These are phyloP conservation scores for Ammodytes dubius DNA, from an alignment of 2,113 vertebrate species.

Conservation along the genomic window DNA sequence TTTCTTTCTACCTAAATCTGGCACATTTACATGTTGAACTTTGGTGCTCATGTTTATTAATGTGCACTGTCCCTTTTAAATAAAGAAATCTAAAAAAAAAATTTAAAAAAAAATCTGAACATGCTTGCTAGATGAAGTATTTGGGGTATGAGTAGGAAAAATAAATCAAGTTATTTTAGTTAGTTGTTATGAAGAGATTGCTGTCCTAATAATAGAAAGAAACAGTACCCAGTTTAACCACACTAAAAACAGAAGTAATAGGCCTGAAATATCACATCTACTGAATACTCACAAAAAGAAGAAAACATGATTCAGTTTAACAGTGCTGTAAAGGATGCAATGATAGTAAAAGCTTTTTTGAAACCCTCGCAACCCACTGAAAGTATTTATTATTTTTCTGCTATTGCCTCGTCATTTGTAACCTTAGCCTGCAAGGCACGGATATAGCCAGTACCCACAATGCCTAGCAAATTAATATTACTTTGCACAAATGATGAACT, in stretches of 20 bases:
- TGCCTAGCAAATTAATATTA: slow-evolving; percentile 1
- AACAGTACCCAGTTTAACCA: neutral
- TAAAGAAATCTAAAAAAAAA: too few relatives aligned
- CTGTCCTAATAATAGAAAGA: slow-evolving; percentile 21
- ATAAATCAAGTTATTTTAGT: slow-evolving; percentile 21
- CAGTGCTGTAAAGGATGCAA: neutral
- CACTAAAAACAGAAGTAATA: slow-evolving; percentile 5
- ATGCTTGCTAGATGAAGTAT: slow-evolving; percentile 15
- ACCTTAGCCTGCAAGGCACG: neutral
- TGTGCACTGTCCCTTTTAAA: too few relatives aligned
- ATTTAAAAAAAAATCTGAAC: neutral
- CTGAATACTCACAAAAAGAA: slow-evolving; percentile 4
- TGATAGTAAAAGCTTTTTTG: neutral
- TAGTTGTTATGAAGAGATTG: slow-evolving; percentile 45
- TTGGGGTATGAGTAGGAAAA: slow-evolving; percentile 13
- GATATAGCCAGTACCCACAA: neutral
- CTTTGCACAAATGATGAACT: neutral
- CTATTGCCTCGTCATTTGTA: neutral
- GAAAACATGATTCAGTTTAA: slow-evolving; percentile 4
- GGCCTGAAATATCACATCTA: slow-evolving; percentile 7
- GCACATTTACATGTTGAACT: too few relatives aligned
- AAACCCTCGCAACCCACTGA: neutral
- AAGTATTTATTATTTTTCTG: neutral
- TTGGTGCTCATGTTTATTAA: too few relatives aligned
- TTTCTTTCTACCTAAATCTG: too few relatives aligned